A percentile compares a stretch with the other conserved stretches of the same genome.
These are phyloP conservation scores for Caenorhabditis panamensis DNA, from an alignment of 2,888 invertebrate genomes.

Conservation along the genomic window DNA sequence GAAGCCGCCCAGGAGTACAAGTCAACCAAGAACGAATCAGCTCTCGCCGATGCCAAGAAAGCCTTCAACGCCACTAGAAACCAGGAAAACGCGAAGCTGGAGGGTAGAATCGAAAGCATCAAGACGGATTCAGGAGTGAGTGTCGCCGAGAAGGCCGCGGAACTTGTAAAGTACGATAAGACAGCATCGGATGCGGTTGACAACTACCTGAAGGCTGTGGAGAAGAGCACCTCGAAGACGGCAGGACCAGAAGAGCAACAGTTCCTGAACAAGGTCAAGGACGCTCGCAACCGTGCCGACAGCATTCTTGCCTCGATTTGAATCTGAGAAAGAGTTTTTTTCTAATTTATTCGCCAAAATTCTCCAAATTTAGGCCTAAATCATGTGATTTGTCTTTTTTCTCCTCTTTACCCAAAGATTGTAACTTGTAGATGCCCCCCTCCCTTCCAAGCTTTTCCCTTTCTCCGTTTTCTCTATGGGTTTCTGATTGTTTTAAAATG, in stretches of 20 bases:
- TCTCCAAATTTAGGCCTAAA: slow-evolving; percentile 18
- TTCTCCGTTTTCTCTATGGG: slow-evolving; percentile 18
- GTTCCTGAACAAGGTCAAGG: slow-evolving; percentile 64
- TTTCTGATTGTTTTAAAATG: slow-evolving; percentile 44
- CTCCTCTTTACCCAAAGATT: slow-evolving; percentile 23
- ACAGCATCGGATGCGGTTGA: slow-evolving; percentile 81
- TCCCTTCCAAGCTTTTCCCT: slow-evolving; percentile 10
- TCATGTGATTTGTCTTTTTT: slow-evolving; percentile 6
- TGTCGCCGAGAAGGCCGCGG: slow-evolving; percentile 84
- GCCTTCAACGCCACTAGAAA: slow-evolving; percentile 85
- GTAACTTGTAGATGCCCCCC: slow-evolving; percentile 21
- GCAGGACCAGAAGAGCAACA: slow-evolving; percentile 68
- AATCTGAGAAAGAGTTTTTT: background rate
- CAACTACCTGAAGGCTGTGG: slow-evolving; percentile 82
- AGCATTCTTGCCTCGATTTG: slow-evolving; percentile 56
- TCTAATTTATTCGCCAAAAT: background rate
- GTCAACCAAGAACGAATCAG: slow-evolving; percentile 83
- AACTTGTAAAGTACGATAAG: slow-evolving; percentile 85
- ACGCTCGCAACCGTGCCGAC: slow-evolving; percentile 68
- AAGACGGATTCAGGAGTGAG: slow-evolving; percentile 54
- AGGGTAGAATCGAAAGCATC: slow-evolving; percentile 17
- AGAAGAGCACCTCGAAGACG: slow-evolving; percentile 62
- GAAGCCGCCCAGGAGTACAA: slow-evolving; percentile 85
- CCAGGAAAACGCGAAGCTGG: slow-evolving; percentile 84
- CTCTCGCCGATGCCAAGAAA: slow-evolving; percentile 76